Evolutionary conservation across 1,140 invertebrate species (phyloP).

Genomic region (Euwallacea similis): DNA sequence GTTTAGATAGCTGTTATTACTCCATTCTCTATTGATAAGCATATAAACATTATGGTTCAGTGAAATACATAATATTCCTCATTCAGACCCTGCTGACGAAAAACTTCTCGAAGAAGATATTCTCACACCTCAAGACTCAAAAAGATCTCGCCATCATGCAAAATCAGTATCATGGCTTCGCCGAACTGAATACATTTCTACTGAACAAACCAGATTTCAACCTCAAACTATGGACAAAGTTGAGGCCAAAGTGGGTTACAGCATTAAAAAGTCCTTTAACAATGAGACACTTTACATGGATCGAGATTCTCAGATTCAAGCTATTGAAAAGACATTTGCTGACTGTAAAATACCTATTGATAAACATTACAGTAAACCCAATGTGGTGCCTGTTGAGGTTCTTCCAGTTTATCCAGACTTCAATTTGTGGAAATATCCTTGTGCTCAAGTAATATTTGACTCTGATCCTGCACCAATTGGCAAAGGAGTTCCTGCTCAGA

Average conservation of each 20-base stretch:
- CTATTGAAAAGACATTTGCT: constrained; percentile 97
- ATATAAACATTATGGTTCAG: too few relatives aligned
- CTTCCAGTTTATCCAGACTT: constrained; percentile 94
- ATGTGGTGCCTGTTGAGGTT: constrained; percentile 88
- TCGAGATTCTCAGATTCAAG: constrained; percentile 94
- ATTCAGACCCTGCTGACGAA: constrained; percentile 86
- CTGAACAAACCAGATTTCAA: constrained; percentile 96
- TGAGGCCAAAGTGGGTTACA: constrained; percentile 97
- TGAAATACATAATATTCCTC: not conserved
- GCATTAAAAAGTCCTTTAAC: constrained; percentile 93
- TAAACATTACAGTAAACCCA: constrained; percentile 94
- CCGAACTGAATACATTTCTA: constrained; percentile 98
- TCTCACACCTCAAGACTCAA: constrained; percentile 83
- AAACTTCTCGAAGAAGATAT: constrained; percentile 92
- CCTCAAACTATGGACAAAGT: constrained; percentile 95
- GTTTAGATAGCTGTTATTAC: too few relatives aligned
- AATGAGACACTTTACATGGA: constrained; percentile 97
- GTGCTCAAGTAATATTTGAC: constrained; percentile 98
- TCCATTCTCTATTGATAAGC: too few relatives aligned
- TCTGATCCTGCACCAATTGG: constrained; percentile 89
- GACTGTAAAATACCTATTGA: constrained; percentile 85
- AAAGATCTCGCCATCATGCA: constrained; percentile 87
- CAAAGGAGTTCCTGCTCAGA: constrained; percentile 79
- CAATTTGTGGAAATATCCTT: constrained; percentile 95
- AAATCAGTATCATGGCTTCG: constrained; percentile 94